Evolutionary conservation across 2,113 vertebrate genomes (phyloP), one percentile per base, ranked within the genome.

Genomic region (Fukomys damarensis): DNA sequence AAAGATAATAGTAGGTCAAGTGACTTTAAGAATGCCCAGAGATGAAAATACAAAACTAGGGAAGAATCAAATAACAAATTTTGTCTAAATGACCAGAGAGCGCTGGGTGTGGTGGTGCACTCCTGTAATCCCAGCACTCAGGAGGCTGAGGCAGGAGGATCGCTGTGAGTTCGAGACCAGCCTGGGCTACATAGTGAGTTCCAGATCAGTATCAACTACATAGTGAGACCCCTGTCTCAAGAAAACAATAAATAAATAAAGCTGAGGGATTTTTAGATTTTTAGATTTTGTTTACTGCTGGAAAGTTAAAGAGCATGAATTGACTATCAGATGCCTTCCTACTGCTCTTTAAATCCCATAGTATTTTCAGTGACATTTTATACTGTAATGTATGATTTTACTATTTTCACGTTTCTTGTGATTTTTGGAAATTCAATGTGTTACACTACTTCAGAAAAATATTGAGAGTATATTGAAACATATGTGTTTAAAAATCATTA

Each of bases 1-100:
- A 20, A 30, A 80, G 3, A 16, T 7, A 13, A 30, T 9, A 26
- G 6, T 6, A 65, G 22, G 9, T 9, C 19, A 83, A 1, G 0
- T 30, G 22, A 93, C 11, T 26, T 68, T 32, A 79, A 68, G 41
- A 86, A 35, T 22, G 2, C 41, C 35, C 76, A 38, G 77, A 32
- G 10, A 82, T 56, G 11, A 88, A 59, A 87, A 19, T 7, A 81
- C 1, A 26, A 26, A 59, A 59, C 22, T 19, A 14, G 0, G 2
- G 4, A 11, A 84, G 2, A 35, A 14, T 52, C 26, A 65, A 16
- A 76, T 1, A 32, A 70, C n/a, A 11, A 1, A 3, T 2, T n/a
- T 58, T 76, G 1, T 28, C 35, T 22, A 41, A 49, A 41, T 66
- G 4, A n/a, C 19, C 17, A 41, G 0, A 46, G 3, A 30, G 7